Conservation (phyloP, 2,888 invertebrate species). For the Strigamia maritima region DNA sequence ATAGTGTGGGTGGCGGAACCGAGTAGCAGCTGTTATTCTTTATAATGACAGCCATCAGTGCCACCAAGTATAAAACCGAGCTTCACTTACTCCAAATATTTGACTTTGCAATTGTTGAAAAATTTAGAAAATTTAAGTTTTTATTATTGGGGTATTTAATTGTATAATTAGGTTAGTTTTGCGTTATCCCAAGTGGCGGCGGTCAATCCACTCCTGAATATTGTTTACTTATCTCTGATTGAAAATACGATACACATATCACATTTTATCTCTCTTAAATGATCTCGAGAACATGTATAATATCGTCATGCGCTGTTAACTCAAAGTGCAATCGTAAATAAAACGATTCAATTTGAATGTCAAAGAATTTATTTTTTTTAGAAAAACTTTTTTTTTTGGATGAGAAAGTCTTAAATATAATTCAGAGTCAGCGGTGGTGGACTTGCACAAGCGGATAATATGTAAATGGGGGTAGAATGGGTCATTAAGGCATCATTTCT, state of each 20-base stretch:
- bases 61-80: background rate
- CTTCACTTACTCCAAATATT: background rate
- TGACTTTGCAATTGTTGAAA: no score
- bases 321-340: background rate
- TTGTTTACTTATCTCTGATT: background rate
- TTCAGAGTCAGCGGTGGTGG: background rate
- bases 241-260: background rate
- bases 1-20: background rate
- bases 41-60: background rate
- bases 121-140: no score
- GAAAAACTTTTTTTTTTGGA: no score
- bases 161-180: background rate
- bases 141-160: background rate
- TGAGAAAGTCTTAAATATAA: background rate
- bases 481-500: conserved; percentile 11
- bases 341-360: background rate
- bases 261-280: background rate
- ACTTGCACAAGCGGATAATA: background rate
- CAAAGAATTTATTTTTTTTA: no score
- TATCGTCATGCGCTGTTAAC: background rate
- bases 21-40: conserved; percentile 15
- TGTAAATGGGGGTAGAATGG: background rate
- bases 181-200: no score
- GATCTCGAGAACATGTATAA: background rate
- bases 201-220: no score